Evolutionary conservation across 2,888 invertebrate genomes (phyloP), one percentile per base, ranked within the genome.

Genomic region (Melipona beecheii): DNA sequence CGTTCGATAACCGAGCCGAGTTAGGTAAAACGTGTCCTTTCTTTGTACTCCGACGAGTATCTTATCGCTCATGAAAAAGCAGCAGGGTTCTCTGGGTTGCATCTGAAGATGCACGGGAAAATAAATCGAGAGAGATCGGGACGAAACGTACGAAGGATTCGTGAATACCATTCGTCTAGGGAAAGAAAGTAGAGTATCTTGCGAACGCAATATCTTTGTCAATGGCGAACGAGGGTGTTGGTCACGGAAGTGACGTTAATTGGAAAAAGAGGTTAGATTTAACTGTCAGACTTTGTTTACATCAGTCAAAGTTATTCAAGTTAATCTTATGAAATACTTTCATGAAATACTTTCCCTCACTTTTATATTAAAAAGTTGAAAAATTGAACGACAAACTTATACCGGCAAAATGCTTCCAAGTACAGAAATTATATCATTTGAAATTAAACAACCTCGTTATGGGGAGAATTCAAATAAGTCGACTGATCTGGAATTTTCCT

Each of bases 1-100:
- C n/a, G 50, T n/a, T 71, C 79, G 91, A 91, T 89, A 91, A 86
- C 80, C 2, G n/a, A n/a, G n/a, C 54, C 64, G 73, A 58, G 50
- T n/a, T 69, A 66, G 78, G 31, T 60, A 52, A 74, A 81, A 72
- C 6, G n/a, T n/a, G 68, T 60, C 60, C n/a, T 73, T 66, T 60
- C 43, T 64, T 58, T 52, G 52, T 77, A 21, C 5, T 31, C 19
- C 31, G 31, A 31, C 62, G 64, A 21, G 36, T 15, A 21, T n/a
- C 24, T 70, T 76, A 65, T 73, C 73, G 50, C 58, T 72, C 24
- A 2, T 21, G 36, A 60, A 54, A 56, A 66, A 50, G 27, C 27
- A 9, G 19, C n/a, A 31, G 0, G 19, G 2, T 49, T 21, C 60
- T n/a, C 36, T 36, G 2, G 9, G 6, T 72, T 72, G 24, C 72